These are phyloP conservation scores for Melinaea menophilus DNA, from an alignment of 2,888 invertebrate species.

Conservation along the genomic window DNA sequence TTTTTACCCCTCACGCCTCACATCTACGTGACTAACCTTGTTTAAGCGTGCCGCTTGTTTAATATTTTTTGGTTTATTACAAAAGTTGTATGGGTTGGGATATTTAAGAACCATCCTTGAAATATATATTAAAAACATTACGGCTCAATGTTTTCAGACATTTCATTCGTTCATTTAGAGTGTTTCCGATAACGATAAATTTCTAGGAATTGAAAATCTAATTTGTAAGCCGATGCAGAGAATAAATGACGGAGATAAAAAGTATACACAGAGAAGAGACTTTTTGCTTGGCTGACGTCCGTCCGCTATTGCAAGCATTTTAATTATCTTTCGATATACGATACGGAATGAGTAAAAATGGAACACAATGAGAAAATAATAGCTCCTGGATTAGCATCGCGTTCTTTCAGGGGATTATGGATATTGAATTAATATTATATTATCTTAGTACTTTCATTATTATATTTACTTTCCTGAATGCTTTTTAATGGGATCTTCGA, in stretches of 20 bases:
- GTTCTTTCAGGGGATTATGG: slow-evolving; percentile 37
- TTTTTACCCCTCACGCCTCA: slow-evolving; percentile 22
- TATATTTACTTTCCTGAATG: background rate
- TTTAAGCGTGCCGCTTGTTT: slow-evolving; percentile 13
- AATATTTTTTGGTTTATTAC: slow-evolving; percentile 16
- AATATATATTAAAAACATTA: background rate
- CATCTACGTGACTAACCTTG: slow-evolving; percentile 15
- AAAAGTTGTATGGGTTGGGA: too few species aligned
- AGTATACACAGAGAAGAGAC: slow-evolving; percentile 20
- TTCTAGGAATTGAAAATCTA: slow-evolving; percentile 20
- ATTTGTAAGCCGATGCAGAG: slow-evolving; percentile 29
- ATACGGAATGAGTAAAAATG: slow-evolving; percentile 50
- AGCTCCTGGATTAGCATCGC: slow-evolving; percentile 47
- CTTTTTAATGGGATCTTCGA: background rate
- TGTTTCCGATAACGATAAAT: slow-evolving; percentile 4
- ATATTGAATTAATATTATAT: slow-evolving; percentile 32
- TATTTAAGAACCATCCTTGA: background rate
- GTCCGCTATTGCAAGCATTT: slow-evolving; percentile 52
- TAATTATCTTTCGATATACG: slow-evolving; percentile 61
- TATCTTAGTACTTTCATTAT: slow-evolving; percentile 17
- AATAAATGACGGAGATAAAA: slow-evolving; percentile 29
- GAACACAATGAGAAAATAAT: slow-evolving; percentile 59
- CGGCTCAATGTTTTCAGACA: background rate
- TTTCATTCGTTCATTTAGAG: background rate
- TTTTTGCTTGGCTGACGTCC: slow-evolving; percentile 28